Evolutionary conservation across 2,113 vertebrate genomes (phyloP).

Genomic region (Danionella cerebrum): DNA sequence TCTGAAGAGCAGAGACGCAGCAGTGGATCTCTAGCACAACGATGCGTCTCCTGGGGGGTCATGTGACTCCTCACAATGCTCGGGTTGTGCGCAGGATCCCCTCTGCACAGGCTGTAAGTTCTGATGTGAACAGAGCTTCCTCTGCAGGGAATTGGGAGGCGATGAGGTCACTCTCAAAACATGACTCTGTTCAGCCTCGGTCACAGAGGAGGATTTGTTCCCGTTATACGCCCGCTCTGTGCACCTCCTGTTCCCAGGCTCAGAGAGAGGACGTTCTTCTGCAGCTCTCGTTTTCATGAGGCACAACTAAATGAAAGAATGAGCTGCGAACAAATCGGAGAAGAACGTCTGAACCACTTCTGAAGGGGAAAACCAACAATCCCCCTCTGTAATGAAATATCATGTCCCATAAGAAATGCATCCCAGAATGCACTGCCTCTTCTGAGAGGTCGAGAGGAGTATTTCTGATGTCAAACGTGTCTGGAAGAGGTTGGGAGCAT

Average conservation of each 20-base stretch:
- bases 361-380: no score
- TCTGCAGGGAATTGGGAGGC: slow-evolving; percentile 46
- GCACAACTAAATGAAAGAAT: background rate
- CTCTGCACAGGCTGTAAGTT: no score
- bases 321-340: background rate
- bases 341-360: slow-evolving; percentile 25
- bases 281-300: background rate
- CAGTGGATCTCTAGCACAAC: no score
- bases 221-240: background rate
- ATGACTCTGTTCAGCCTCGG: slow-evolving; percentile 37
- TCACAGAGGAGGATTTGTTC: slow-evolving; percentile 13
- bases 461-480: background rate
- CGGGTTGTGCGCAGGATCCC: no score
- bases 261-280: background rate
- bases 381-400: no score
- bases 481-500: background rate
- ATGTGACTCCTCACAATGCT: no score
- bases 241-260: background rate
- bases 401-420: no score
- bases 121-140: slow-evolving; percentile 19
- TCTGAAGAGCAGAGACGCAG: no score
- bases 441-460: background rate
- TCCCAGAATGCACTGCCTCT: no score
- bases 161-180: slow-evolving; percentile 61
- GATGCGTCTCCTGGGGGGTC: no score